A percentile compares a stretch with the other conserved stretches of the same genome.
Evolutionary conservation across 37 sponge, comb jelly and placozoan species (phyloP).

Genomic region (Mnemiopsis leidyi): DNA sequence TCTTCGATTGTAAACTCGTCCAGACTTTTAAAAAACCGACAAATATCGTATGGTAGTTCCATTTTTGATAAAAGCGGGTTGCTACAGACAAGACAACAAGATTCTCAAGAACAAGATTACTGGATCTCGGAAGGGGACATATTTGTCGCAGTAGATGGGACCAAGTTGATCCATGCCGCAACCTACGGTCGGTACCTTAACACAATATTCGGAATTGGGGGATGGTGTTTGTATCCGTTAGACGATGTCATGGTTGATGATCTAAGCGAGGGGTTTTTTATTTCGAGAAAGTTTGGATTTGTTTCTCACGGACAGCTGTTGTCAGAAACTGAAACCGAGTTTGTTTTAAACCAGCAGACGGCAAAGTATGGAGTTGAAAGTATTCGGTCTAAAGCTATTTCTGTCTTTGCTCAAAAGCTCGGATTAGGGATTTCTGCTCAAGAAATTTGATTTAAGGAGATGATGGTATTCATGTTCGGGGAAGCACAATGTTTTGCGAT

Average conservation of each 20-base stretch:
- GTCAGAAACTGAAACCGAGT: background rate
- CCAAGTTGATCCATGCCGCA: background rate
- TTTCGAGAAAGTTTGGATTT: slow-evolving; percentile 12
- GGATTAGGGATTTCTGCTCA: background rate
- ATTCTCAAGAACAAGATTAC: background rate
- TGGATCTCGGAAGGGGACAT: background rate
- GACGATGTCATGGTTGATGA: slow-evolving; percentile 1
- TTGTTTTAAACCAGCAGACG: background rate
- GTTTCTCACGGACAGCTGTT: slow-evolving; percentile 32
- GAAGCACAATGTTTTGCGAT: too few species aligned
- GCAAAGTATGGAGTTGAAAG: slow-evolving; percentile 54
- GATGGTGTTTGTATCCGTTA: slow-evolving; percentile 54
- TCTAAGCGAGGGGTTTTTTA: background rate
- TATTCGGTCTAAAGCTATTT: slow-evolving; percentile 29
- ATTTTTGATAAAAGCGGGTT: too few species aligned
- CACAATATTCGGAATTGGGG: slow-evolving; percentile 1
- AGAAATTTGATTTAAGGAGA: too few species aligned
- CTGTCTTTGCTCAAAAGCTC: slow-evolving; percentile 48
- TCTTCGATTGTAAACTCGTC: background rate
- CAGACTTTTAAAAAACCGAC: background rate
- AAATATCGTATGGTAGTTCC: background rate
- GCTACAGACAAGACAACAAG: background rate
- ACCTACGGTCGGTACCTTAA: background rate
- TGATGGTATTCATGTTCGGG: too few species aligned
- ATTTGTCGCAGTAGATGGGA: background rate